Percentiles rank a stretch among this genome's conserved stretches.
These are phyloP conservation scores for Macroramphosus scolopax DNA, from an alignment of 2,797 vertebrate genomes.

Conservation along the genomic window DNA sequence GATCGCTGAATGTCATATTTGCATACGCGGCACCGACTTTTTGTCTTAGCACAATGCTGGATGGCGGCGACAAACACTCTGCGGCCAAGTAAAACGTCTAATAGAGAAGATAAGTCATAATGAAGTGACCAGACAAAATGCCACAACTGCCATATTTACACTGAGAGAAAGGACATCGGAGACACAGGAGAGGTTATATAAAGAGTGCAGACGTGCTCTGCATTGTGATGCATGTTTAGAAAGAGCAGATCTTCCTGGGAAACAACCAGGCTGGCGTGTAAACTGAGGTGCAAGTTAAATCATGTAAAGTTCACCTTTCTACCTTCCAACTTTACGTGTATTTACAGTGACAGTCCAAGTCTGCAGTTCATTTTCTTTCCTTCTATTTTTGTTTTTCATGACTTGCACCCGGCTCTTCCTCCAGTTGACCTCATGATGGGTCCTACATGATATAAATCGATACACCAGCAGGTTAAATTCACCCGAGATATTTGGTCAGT, in stretches of 20 bases:
- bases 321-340: too few relatives aligned
- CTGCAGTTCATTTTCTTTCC: too few relatives aligned
- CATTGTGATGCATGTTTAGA: constrained; percentile 36
- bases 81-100: constrained; percentile 61
- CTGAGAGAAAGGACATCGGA: constrained; percentile 57
- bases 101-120: constrained; percentile 72
- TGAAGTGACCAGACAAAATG: constrained; percentile 71
- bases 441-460: not conserved
- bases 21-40: constrained; percentile 75
- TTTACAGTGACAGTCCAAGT: too few relatives aligned
- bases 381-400: not conserved
- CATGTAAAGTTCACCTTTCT: too few relatives aligned
- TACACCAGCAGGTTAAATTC: constrained; percentile 2
- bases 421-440: constrained; percentile 1
- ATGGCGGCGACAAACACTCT: constrained; percentile 49
- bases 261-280: too few relatives aligned
- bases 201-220: constrained; percentile 38
- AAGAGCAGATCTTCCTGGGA: too few relatives aligned
- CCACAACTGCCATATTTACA: constrained; percentile 67
- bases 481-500: constrained; percentile 21
- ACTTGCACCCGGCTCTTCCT: not conserved
- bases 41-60: constrained; percentile 67
- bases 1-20: constrained; percentile 82
- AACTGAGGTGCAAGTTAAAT: too few relatives aligned
- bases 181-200: constrained; percentile 48